Percentiles rank a stretch among this genome's conserved stretches.
phyloP scores from a whole-genome alignment of 1,140 invertebrate genomes.

The Caenorhabditis latens region DNA sequence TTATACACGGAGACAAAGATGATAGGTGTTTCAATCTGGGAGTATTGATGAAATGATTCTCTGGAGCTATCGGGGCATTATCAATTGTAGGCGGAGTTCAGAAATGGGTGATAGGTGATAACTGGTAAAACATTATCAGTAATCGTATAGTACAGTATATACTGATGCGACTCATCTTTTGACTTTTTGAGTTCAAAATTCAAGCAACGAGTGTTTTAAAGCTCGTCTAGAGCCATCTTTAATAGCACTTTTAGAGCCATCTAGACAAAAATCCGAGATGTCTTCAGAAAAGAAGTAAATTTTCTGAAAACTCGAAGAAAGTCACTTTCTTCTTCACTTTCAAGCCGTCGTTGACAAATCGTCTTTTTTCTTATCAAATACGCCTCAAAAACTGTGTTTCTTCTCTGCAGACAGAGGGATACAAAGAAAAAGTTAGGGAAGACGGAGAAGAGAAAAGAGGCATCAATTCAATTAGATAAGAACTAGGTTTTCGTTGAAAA shows the following conservation, averaged over 20 bases:
- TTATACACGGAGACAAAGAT: not conserved
- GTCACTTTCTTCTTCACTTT: not conserved
- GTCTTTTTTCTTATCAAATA: conserved; percentile 32
- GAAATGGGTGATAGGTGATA: not conserved
- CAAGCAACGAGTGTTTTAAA: not conserved
- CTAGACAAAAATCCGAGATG: not conserved
- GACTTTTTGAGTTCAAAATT: not conserved
- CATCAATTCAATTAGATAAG: not conserved
- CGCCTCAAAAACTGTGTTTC: conserved; percentile 49
- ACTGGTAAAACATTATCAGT: conserved; percentile 14
- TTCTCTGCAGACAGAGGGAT: not conserved
- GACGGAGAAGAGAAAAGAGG: not conserved
- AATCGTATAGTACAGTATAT: not conserved
- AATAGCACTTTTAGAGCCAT: not conserved
- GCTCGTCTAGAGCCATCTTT: not conserved
- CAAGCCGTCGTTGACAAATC: conserved; percentile 37
- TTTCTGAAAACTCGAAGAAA: not conserved
- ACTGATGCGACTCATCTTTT: too few relatives aligned
- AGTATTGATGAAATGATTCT: not conserved
- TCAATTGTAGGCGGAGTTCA: not conserved
- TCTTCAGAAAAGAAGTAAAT: not conserved
- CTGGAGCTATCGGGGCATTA: not conserved
- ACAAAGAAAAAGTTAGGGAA: not conserved
- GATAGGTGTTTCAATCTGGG: too few relatives aligned
- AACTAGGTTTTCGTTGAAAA: not conserved